Percentiles rank a stretch among this genome's conserved stretches.
phyloP scores from a whole-genome alignment of 2,113 vertebrate species.

The Tragelaphus imberbis region DNA sequence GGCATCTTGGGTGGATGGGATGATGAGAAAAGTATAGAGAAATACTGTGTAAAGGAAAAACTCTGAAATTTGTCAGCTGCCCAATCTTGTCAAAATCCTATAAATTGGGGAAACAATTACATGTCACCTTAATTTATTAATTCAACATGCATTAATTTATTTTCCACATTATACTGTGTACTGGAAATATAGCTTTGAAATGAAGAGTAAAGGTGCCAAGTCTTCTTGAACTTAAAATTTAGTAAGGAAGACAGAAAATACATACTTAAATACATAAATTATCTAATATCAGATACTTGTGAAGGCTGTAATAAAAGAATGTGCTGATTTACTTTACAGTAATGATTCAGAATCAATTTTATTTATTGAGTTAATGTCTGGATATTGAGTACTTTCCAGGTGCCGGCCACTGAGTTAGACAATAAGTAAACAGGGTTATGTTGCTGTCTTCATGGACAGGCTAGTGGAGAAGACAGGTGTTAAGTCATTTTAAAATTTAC shows the following conservation, averaged over 20 bases:
- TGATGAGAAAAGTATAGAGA: not conserved
- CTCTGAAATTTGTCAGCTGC: not conserved
- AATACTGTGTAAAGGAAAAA: not conserved
- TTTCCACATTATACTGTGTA: not conserved
- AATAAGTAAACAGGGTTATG: not conserved
- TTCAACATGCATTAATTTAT: not conserved
- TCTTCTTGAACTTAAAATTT: not conserved
- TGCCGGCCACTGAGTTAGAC: not conserved
- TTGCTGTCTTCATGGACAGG: not conserved
- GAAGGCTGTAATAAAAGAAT: not conserved
- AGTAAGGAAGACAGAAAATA: not conserved
- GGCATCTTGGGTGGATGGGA: rapidly evolving
- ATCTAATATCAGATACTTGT: not conserved
- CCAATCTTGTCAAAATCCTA: not conserved
- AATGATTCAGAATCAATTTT: not conserved
- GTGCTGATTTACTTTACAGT: not conserved
- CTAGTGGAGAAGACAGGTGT: not conserved
- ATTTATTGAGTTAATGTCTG: not conserved
- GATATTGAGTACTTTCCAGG: not conserved
- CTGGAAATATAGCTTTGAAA: not conserved
- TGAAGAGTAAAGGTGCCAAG: not conserved
- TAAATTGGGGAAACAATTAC: not conserved
- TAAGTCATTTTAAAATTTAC: not conserved
- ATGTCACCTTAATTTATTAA: not conserved
- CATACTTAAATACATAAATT: not conserved